Evolutionary conservation across 2,113 vertebrate genomes (phyloP).

Genomic region (Baryphthengus martii): DNA sequence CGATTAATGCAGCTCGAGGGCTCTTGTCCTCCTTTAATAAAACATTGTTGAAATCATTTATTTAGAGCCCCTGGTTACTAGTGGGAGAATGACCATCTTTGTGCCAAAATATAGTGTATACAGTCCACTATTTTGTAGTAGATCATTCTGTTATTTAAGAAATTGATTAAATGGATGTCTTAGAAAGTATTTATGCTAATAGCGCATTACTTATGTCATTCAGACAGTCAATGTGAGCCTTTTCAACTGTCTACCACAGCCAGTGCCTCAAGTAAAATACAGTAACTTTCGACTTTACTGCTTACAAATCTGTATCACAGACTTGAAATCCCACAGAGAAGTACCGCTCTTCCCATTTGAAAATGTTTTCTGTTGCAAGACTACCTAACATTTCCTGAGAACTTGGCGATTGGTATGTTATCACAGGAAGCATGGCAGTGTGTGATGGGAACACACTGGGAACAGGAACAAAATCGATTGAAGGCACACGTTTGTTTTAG

Average conservation of each 20-base stretch:
- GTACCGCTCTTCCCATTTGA: not conserved
- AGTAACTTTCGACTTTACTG: conserved; percentile 57
- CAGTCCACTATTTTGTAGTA: conserved; percentile 86
- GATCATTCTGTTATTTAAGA: conserved; percentile 84
- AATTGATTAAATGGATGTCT: conserved; percentile 80
- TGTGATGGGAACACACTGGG: not conserved
- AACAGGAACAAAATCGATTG: not conserved
- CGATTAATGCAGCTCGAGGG: conserved; percentile 94
- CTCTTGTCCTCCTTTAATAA: conserved; percentile 94
- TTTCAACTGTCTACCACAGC: conserved; percentile 68
- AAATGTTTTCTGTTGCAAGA: not conserved
- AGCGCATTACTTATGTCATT: conserved; percentile 72
- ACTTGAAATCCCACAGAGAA: not conserved
- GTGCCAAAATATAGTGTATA: conserved; percentile 87
- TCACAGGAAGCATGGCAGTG: not conserved
- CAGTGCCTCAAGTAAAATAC: conserved; percentile 63
- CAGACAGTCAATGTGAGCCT: conserved; percentile 64
- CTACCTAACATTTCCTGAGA: not conserved
- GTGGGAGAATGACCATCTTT: conserved; percentile 83
- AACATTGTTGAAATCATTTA: conserved; percentile 98
- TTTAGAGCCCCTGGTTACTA: conserved; percentile 87
- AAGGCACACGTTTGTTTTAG: not conserved
- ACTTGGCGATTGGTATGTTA: not conserved
- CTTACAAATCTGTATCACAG: not conserved
- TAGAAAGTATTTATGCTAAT: conserved; percentile 80